Evolutionary conservation across 1,140 invertebrate species (phyloP).

Genomic region (Onthophagus taurus): DNA sequence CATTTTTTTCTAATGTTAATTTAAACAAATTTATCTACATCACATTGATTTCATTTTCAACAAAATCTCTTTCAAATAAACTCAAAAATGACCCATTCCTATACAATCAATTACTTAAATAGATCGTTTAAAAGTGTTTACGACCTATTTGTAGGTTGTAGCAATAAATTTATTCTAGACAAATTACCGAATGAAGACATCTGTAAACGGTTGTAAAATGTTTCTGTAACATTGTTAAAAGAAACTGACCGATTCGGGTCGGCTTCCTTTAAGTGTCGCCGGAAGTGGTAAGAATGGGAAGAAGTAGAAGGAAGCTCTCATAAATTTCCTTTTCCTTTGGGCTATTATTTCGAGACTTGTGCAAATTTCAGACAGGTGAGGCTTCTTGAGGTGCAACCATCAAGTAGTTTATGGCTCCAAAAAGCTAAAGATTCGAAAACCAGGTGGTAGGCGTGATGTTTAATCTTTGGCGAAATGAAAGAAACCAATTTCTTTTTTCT

Average conservation of each 20-base stretch:
- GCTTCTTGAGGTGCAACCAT: slow-evolving; percentile 15
- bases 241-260: not conserved
- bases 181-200: slow-evolving; percentile 18
- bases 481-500: slow-evolving; percentile 4
- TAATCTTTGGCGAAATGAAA: slow-evolving; percentile 18
- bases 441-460: slow-evolving; percentile 29
- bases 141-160: too few relatives aligned
- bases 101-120: too few relatives aligned
- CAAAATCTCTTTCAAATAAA: too few relatives aligned
- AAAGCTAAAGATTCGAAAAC: slow-evolving; percentile 15
- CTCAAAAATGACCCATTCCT: too few relatives aligned
- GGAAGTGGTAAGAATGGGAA: slow-evolving; percentile 2
- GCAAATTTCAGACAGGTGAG: slow-evolving; percentile 17
- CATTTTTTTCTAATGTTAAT: not conserved
- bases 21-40: not conserved
- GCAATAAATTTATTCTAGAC: slow-evolving; percentile 8
- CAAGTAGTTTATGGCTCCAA: slow-evolving; percentile 16
- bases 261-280: not conserved
- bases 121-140: too few relatives aligned
- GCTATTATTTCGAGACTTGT: slow-evolving; percentile 7
- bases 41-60: not conserved
- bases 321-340: not conserved
- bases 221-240: slow-evolving; percentile 14
- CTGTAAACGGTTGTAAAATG: slow-evolving; percentile 15
- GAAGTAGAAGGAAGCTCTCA: not conserved